phyloP scores from a whole-genome alignment of 1,140 invertebrate species.

The Cataglyphis hispanica region DNA sequence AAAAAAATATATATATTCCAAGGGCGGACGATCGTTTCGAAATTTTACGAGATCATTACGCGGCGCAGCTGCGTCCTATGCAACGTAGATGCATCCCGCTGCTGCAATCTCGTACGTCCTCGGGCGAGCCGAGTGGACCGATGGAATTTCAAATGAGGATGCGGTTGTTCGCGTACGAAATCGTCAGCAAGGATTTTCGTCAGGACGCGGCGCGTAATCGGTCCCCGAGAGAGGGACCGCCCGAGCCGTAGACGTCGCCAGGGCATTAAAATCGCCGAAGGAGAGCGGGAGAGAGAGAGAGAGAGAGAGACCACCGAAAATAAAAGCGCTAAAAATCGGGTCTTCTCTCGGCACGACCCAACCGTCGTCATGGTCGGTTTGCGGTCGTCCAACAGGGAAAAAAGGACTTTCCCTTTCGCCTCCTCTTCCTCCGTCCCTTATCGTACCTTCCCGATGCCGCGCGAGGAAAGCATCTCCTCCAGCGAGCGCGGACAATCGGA shows the following conservation, averaged over 20 bases:
- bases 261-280: slow-evolving; percentile 21
- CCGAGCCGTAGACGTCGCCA: slow-evolving; percentile 1
- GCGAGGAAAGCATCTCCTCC: slow-evolving; percentile 14
- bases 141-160: slow-evolving; percentile 60
- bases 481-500: slow-evolving; percentile 66
- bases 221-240: not conserved
- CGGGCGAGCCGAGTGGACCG: not conserved
- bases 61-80: slow-evolving; percentile 44
- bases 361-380: slow-evolving; percentile 69
- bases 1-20: not conserved
- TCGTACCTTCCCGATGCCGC: slow-evolving; percentile 29
- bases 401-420: slow-evolving; percentile 53
- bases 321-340: slow-evolving; percentile 71
- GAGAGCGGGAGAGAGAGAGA: not conserved
- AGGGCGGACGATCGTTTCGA: not conserved
- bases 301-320: slow-evolving; percentile 46
- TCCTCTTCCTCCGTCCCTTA: slow-evolving; percentile 38
- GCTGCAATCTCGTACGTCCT: slow-evolving; percentile 5
- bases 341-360: slow-evolving; percentile 48
- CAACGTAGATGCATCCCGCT: not conserved
- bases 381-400: slow-evolving; percentile 72
- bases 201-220: slow-evolving; percentile 18
- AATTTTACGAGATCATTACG: slow-evolving; percentile 60
- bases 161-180: slow-evolving; percentile 45
- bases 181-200: slow-evolving; percentile 49